Evolutionary conservation across 2,113 vertebrate genomes (phyloP).

Genomic region (Phoenicopterus ruber): DNA sequence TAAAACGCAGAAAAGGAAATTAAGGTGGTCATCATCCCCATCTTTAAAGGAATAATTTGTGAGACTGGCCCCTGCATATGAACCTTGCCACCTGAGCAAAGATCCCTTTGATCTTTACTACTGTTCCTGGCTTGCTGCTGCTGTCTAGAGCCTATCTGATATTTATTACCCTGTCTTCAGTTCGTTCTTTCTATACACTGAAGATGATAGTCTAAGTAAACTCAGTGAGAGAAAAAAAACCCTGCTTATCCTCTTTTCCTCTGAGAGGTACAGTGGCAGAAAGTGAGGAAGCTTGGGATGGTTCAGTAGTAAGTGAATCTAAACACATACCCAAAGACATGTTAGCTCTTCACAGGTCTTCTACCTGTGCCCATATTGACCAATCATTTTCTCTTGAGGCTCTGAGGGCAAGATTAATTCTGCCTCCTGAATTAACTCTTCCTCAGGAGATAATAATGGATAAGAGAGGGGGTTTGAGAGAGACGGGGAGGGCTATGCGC

Average conservation of each 20-base stretch:
- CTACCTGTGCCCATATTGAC: neutral
- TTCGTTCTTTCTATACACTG: neutral
- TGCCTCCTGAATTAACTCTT: neutral
- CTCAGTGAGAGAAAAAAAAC: neutral
- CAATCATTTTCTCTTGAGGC: neutral
- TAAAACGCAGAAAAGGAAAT: neutral
- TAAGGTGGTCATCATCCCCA: neutral
- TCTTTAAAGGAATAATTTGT: neutral
- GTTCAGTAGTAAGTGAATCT: neutral
- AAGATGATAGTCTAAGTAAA: neutral
- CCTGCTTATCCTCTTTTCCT: neutral
- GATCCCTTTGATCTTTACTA: neutral
- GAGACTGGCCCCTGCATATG: neutral
- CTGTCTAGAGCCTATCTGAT: neutral
- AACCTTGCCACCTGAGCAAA: neutral
- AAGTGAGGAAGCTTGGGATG: neutral
- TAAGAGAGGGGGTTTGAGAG: neutral
- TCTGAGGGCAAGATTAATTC: neutral
- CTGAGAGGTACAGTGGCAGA: neutral
- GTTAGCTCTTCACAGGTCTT: neutral
- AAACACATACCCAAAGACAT: neutral
- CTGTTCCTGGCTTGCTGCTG: neutral
- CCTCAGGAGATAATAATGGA: neutral
- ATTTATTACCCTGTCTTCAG: neutral
- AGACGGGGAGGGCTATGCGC: neutral